Evolutionary conservation across 2,888 invertebrate genomes (phyloP), one percentile per base, ranked within the genome.

Genomic region (Nephrotoma guestfalica): DNA sequence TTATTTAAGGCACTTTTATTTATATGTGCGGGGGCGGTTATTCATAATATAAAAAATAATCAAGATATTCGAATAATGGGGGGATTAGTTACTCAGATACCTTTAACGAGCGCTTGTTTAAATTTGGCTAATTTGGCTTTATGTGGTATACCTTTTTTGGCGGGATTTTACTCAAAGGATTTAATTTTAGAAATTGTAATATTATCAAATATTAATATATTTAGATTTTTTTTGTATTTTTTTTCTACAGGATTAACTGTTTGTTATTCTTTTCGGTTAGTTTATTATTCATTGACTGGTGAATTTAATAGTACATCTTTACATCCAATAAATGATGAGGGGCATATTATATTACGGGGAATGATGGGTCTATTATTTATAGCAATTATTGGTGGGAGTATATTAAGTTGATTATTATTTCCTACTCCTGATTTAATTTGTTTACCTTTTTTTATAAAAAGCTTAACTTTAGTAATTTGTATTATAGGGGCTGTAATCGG

Each of bases 1-100:
- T 92, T 96, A 91, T 95, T 96, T 94, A 96, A 96, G 88, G 94
- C 95, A 88, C 92, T 95, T 91, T 92, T 95, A 90, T 95, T 95
- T 93, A 93, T 95, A 89, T 94, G 95, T 93, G 94, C 94, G 0
- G 95, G 95, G 0, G 91, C 93, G 86, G 92, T 95, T 91, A 95
- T 96, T 93, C 94, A 95, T 92, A 92, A 92, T 90, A 92, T 93
- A 90, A 90, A 90, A 88, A 93, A 94, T 92, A 92, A 89, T 89
- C 95, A 95, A 90, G 95, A 95, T 94, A 94, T 95, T 93, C 95
- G 95, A 4, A 92, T 89, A 91, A 93, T 94, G 88, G 93, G 94
- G 0, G 90, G 92, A 0, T 89, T 94, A 89, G 90, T 91, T 87
- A 88, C 89, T 86, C 91, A 91, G 89, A 91, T 93, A 89, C 93